A percentile compares a stretch with the other conserved stretches of the same genome.
phyloP scores from a whole-genome alignment of 2,888 invertebrate genomes.

The Cylloceria caligata region DNA sequence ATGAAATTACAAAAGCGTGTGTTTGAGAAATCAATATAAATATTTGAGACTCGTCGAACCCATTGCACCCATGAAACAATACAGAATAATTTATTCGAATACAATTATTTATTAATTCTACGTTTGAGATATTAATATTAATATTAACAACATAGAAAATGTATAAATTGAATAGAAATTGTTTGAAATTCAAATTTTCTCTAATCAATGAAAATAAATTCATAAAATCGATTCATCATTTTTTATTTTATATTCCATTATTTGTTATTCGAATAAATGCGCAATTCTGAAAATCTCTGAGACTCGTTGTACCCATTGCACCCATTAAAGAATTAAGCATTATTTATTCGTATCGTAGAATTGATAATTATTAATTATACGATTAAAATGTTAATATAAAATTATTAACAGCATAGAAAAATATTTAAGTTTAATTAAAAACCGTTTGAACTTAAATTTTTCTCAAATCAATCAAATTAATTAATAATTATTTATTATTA shows the following conservation, averaged over 20 bases:
- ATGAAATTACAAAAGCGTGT: slow-evolving; percentile 32
- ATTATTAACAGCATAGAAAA: no score
- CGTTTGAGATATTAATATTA: background rate
- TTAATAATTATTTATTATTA: no score
- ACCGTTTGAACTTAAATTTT: no score
- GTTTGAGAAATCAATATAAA: slow-evolving; percentile 37
- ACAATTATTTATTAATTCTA: no score
- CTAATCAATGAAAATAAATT: no score
- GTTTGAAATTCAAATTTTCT: background rate
- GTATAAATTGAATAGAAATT: background rate
- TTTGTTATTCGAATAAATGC: background rate
- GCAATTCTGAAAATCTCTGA: background rate
- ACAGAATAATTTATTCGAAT: no score
- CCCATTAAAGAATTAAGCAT: no score
- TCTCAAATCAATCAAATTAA: no score
- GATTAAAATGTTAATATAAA: background rate
- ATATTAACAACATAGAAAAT: background rate
- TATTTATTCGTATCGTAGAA: background rate
- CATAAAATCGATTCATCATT: no score
- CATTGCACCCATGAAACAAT: slow-evolving; percentile 53
- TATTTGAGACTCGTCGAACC: slow-evolving; percentile 57
- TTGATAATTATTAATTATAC: background rate
- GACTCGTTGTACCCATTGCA: no score
- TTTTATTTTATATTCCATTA: no score
- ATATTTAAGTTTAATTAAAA: background rate